Percentiles rank a stretch among this genome's conserved stretches.
phyloP scores from a whole-genome alignment of 2,797 vertebrate species.

The Decapterus maruadsi region DNA sequence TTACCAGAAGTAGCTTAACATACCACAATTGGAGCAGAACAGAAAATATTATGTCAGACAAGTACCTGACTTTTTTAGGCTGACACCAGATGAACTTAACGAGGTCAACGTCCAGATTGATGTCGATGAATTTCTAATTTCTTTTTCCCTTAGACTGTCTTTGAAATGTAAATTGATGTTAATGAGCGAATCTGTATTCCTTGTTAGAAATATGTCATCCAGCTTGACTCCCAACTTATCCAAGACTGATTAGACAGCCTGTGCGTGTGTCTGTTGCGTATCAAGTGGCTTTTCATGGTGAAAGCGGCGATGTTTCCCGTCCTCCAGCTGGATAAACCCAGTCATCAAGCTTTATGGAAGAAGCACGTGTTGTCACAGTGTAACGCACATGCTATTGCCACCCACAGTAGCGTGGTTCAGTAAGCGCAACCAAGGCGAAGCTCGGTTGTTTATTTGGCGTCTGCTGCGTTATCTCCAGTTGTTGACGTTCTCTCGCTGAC shows the following conservation, averaged over 20 bases:
- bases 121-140: background rate
- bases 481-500: constrained; percentile 37
- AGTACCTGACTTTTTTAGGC: background rate
- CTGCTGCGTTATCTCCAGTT: constrained; percentile 11
- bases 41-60: background rate
- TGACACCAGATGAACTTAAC: background rate
- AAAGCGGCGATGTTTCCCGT: constrained; percentile 16
- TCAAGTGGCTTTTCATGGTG: constrained; percentile 26
- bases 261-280: constrained; percentile 4
- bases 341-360: constrained; percentile 35
- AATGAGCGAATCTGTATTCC: constrained; percentile 2
- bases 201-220: constrained; percentile 16
- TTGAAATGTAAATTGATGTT: background rate
- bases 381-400: constrained; percentile 29
- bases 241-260: constrained; percentile 7
- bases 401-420: constrained; percentile 5
- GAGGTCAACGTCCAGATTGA: background rate
- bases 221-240: constrained; percentile 2
- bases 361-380: constrained; percentile 47
- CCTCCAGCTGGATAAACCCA: constrained; percentile 27
- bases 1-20: background rate
- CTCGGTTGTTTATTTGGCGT: constrained; percentile 53
- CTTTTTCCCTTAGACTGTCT: background rate
- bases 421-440: constrained; percentile 33
- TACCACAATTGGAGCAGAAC: background rate